phyloP scores from a whole-genome alignment of 2,797 vertebrate genomes.

The Poecilia velifera region DNA sequence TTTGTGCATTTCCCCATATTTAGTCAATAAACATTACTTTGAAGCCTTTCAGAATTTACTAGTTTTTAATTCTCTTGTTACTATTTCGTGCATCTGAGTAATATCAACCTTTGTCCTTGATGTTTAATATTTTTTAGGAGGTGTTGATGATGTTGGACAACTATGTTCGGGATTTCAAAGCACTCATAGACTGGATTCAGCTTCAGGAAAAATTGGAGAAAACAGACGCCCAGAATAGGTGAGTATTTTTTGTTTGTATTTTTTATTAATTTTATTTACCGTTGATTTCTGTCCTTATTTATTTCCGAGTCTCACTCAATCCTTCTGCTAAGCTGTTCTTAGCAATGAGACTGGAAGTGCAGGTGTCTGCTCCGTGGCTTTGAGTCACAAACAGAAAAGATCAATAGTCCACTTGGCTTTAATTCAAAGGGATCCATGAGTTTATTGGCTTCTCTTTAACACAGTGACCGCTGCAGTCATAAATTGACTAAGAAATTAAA shows the following conservation, averaged over 20 bases:
- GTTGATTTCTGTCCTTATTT: slow-evolving; percentile 7
- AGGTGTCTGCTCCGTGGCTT: slow-evolving; percentile 58
- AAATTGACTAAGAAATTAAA: slow-evolving; percentile 77
- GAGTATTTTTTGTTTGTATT: slow-evolving; percentile 44
- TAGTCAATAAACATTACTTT: not conserved
- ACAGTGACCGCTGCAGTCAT: slow-evolving; percentile 71
- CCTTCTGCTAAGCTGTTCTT: slow-evolving; percentile 41
- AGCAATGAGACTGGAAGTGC: slow-evolving; percentile 49
- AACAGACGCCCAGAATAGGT: slow-evolving; percentile 98
- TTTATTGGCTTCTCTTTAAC: slow-evolving; percentile 78
- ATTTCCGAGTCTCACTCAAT: slow-evolving; percentile 30
- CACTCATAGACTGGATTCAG: slow-evolving; percentile 98
- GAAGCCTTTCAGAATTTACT: not conserved
- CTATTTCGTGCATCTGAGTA: not conserved
- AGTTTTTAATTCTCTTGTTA: not conserved
- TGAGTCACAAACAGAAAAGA: slow-evolving; percentile 65
- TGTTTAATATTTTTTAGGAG: slow-evolving; percentile 78
- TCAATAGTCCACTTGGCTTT: slow-evolving; percentile 72
- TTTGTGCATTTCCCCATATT: not conserved
- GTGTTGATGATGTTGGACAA: slow-evolving; percentile 99
- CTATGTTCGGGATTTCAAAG: slow-evolving; percentile 98
- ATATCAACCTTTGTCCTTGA: not conserved
- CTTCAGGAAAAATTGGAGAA: slow-evolving; percentile 99
- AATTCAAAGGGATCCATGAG: slow-evolving; percentile 73
- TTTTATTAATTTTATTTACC: not conserved